A percentile compares a stretch with the other conserved stretches of the same genome.
Evolutionary conservation across 2,113 vertebrate genomes (phyloP).

Genomic region (Pachyramphus minor): DNA sequence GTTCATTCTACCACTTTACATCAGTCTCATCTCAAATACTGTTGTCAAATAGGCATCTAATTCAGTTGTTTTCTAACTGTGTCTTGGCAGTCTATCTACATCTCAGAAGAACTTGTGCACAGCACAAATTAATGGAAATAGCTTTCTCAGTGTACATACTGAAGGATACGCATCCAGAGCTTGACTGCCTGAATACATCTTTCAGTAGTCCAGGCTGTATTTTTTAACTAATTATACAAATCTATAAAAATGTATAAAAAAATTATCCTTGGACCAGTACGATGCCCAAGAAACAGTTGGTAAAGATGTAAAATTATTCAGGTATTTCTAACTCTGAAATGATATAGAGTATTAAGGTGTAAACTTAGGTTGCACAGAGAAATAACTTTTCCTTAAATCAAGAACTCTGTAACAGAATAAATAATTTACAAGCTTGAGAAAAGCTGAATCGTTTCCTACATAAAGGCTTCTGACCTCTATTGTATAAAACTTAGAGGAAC

Average conservation of each 20-base stretch:
- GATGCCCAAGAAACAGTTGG: background rate
- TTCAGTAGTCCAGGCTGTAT: background rate
- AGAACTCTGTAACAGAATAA: background rate
- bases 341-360: background rate
- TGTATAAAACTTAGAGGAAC: background rate
- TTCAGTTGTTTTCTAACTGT: background rate
- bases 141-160: background rate
- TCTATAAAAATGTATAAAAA: background rate
- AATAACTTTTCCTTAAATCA: background rate
- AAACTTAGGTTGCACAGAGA: background rate
- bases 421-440: conserved; percentile 15
- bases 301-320: background rate
- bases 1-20: background rate
- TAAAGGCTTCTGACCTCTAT: background rate
- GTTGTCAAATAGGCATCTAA: background rate
- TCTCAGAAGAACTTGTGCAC: conserved; percentile 53
- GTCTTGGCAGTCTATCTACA: background rate
- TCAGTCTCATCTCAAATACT: background rate
- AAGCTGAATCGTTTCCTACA: background rate
- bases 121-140: conserved; percentile 54
- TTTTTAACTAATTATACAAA: conserved; percentile 31
- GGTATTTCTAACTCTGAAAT: conserved; percentile 17
- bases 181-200: background rate
- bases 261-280: background rate
- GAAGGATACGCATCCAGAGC: background rate